These are phyloP conservation scores for Sciurus carolinensis DNA, from an alignment of 2,797 vertebrate species.

Conservation along the genomic window DNA sequence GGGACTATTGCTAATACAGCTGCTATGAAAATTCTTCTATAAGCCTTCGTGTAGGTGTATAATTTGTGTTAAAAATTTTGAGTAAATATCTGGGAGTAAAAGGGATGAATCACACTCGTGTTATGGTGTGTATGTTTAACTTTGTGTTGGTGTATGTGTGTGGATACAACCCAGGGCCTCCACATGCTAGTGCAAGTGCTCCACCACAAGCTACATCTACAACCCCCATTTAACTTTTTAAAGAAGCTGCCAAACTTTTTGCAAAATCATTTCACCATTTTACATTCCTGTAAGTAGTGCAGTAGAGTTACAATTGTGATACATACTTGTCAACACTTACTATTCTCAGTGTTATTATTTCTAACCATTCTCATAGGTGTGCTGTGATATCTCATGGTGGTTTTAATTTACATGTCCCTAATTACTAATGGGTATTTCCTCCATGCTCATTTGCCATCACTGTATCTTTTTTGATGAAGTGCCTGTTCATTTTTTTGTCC, in stretches of 20 bases:
- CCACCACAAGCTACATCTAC: not conserved
- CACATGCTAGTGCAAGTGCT: not conserved
- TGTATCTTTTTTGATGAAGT: not conserved
- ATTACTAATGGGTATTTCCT: not conserved
- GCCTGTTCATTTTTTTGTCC: not conserved
- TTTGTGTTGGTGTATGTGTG: not conserved
- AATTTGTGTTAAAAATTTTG: not conserved
- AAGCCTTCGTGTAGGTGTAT: constrained; percentile 1
- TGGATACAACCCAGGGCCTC: not conserved
- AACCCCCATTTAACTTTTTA: not conserved
- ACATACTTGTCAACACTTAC: not conserved
- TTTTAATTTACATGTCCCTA: constrained; percentile 51
- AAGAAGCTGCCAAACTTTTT: not conserved
- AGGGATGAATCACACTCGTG: constrained; percentile 35
- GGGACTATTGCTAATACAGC: not conserved
- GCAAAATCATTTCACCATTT: not conserved
- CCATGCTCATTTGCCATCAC: not conserved
- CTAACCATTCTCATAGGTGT: not conserved
- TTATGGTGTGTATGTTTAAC: not conserved
- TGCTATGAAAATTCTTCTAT: constrained; percentile 1
- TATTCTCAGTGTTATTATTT: not conserved
- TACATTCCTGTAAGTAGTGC: not conserved
- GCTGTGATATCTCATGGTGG: not conserved
- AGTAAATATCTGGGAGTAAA: constrained; percentile 4
- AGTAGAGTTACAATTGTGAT: not conserved